phyloP scores from a whole-genome alignment of 1,140 invertebrate species.

The Latrodectus geometricus region DNA sequence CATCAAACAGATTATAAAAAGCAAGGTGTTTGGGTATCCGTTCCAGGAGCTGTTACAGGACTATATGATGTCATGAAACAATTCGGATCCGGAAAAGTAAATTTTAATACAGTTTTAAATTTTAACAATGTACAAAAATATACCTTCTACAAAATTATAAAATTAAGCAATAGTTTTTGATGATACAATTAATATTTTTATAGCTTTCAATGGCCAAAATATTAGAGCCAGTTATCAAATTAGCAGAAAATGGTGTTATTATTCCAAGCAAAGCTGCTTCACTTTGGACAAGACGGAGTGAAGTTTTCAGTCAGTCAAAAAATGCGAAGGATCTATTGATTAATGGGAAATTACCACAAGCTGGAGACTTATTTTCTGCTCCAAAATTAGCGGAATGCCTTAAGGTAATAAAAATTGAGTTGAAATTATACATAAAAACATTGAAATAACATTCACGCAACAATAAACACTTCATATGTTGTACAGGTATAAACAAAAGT shows the following conservation, averaged over 20 bases:
- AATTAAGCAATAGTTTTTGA: too few species aligned
- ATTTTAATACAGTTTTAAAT: background rate
- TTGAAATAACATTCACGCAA: too few species aligned
- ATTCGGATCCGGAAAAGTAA: constrained; percentile 68
- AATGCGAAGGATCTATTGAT: constrained; percentile 30
- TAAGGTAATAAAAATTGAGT: constrained; percentile 1
- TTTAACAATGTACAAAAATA: too few species aligned
- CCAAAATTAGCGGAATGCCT: constrained; percentile 68
- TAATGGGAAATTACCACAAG: constrained; percentile 66
- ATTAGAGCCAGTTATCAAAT: constrained; percentile 13
- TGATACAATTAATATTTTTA: background rate
- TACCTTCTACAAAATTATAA: too few species aligned
- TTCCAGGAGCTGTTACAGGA: constrained; percentile 68
- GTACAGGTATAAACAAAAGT: too few species aligned
- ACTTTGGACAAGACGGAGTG: background rate
- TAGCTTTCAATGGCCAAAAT: constrained; percentile 25
- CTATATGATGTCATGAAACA: constrained; percentile 67
- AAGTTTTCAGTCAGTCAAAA: constrained; percentile 9
- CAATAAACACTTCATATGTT: too few species aligned
- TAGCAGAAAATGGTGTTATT: constrained; percentile 35
- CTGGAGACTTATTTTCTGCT: constrained; percentile 68
- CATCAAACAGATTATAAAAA: background rate
- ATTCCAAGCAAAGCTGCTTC: constrained; percentile 3
- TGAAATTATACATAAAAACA: too few species aligned
- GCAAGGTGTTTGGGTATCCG: constrained; percentile 67